A percentile compares a stretch with the other conserved stretches of the same genome.
Evolutionary conservation across 1,140 invertebrate genomes (phyloP).

Genomic region (Diuraphis noxia): DNA sequence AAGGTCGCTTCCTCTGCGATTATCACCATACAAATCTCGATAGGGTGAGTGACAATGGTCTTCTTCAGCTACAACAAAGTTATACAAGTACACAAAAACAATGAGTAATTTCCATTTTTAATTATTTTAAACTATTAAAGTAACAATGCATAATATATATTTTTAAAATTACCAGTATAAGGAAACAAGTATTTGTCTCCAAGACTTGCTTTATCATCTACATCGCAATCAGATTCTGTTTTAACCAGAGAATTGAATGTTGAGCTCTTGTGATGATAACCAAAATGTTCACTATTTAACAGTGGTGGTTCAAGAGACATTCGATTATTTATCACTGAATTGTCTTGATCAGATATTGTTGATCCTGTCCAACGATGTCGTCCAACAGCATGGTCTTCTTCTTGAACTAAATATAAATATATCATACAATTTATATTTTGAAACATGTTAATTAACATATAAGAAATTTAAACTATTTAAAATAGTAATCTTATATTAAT

Average conservation of each 20-base stretch:
- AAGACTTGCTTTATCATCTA: slow-evolving; percentile 54
- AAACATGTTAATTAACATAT: neutral
- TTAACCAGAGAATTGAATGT: slow-evolving; percentile 49
- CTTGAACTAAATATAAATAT: slow-evolving; percentile 46
- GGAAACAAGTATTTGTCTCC: slow-evolving; percentile 61
- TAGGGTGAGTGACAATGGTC: slow-evolving; percentile 55
- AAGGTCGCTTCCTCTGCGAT: slow-evolving; percentile 39
- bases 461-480: too few relatives aligned
- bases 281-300: slow-evolving; percentile 45
- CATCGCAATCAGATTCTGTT: slow-evolving; percentile 51
- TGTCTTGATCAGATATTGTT: slow-evolving; percentile 57
- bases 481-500: too few relatives aligned
- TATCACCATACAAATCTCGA: slow-evolving; percentile 40
- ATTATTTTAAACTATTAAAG: neutral
- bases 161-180: slow-evolving; percentile 60
- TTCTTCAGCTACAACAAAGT: slow-evolving; percentile 56
- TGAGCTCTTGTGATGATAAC: slow-evolving; percentile 38
- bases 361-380: slow-evolving; percentile 57
- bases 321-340: slow-evolving; percentile 46
- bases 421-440: neutral
- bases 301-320: slow-evolving; percentile 54
- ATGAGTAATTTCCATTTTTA: neutral
- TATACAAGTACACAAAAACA: neutral
- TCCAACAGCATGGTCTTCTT: slow-evolving; percentile 54
- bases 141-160: neutral